These are phyloP conservation scores for Syritta pipiens DNA, from an alignment of 2,888 invertebrate genomes.

Conservation along the genomic window DNA sequence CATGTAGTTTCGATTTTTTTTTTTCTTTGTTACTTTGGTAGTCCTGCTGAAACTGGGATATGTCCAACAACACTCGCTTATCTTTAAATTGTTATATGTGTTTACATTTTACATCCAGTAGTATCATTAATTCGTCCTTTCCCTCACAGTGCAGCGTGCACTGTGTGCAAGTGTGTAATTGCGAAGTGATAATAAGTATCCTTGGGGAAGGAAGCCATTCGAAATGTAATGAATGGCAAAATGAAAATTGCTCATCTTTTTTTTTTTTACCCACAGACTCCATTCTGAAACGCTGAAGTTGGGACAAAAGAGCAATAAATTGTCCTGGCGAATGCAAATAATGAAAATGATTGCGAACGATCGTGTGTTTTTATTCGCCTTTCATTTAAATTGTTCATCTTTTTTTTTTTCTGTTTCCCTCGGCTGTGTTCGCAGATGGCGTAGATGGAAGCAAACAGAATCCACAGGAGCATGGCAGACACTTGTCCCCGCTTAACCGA, in stretches of 20 bases:
- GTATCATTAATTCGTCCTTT: constrained; percentile 54
- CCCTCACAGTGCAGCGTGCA: constrained; percentile 23
- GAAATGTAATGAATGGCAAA: constrained; percentile 55
- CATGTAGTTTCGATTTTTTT: not conserved
- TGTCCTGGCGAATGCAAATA: constrained; percentile 31
- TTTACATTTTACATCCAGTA: constrained; percentile 41
- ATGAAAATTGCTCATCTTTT: constrained; percentile 44
- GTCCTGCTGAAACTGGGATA: not conserved
- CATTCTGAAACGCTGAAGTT: too few species aligned
- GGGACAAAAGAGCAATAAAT: constrained; percentile 53
- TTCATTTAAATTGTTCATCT: too few species aligned
- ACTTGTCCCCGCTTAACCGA: too few species aligned
- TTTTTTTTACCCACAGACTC: constrained; percentile 34
- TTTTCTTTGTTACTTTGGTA: constrained; percentile 1
- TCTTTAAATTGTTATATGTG: constrained; percentile 51
- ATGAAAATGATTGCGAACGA: constrained; percentile 24
- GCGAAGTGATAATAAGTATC: constrained; percentile 66
- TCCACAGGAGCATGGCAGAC: not conserved
- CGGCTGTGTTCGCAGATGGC: too few species aligned
- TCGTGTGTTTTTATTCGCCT: too few species aligned
- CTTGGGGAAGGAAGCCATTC: constrained; percentile 45
- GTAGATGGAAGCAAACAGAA: constrained; percentile 20
- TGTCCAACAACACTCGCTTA: constrained; percentile 47
- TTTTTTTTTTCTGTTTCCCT: too few species aligned
- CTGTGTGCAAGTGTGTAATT: constrained; percentile 53